phyloP scores from a whole-genome alignment of 2,888 invertebrate genomes.

The Autographa gamma region DNA sequence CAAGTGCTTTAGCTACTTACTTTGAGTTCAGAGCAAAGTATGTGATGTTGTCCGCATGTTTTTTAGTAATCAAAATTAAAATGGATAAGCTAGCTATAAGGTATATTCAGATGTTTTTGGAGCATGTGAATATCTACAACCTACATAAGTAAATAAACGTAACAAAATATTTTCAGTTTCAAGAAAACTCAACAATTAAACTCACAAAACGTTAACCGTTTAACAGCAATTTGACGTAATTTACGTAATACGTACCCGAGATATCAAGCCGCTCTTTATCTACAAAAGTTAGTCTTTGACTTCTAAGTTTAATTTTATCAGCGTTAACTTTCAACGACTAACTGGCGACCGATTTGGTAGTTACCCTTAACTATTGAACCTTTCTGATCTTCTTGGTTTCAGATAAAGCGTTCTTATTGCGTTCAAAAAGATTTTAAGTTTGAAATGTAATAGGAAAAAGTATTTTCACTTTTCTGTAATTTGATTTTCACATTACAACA shows the following conservation, averaged over 20 bases:
- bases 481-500: no score
- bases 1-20: no score
- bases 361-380: conserved; percentile 60
- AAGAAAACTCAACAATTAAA: conserved; percentile 28
- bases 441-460: background rate
- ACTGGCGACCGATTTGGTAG: conserved; percentile 57
- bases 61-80: no score
- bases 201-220: conserved; percentile 20
- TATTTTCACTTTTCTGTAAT: background rate
- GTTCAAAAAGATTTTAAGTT: conserved; percentile 23
- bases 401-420: conserved; percentile 55
- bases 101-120: no score
- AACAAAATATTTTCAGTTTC: background rate
- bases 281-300: conserved; percentile 78
- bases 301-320: conserved; percentile 77
- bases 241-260: conserved; percentile 61
- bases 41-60: no score
- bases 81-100: no score
- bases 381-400: conserved; percentile 48
- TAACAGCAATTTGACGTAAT: conserved; percentile 45
- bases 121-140: no score
- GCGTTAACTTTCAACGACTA: conserved; percentile 62
- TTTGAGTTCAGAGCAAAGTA: no score
- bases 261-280: conserved; percentile 76
- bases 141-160: no score